These are phyloP conservation scores for Acyrthosiphon pisum DNA, from an alignment of 1,140 invertebrate species.

Conservation along the genomic window DNA sequence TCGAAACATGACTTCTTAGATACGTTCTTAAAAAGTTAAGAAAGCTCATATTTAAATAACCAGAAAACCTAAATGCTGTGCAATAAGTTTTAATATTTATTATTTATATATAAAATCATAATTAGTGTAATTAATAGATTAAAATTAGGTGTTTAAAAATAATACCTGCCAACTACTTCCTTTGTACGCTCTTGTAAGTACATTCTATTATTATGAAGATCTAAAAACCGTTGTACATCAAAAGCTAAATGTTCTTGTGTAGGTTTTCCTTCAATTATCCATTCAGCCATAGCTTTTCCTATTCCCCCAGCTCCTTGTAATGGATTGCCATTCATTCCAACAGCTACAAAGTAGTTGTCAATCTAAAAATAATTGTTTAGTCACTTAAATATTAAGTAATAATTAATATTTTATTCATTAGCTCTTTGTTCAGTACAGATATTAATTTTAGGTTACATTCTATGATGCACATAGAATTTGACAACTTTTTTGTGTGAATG, in stretches of 20 bases:
- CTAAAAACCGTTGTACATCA: slow-evolving; percentile 79
- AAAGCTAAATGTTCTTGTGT: slow-evolving; percentile 72
- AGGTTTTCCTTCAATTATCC: slow-evolving; percentile 75
- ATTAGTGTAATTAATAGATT: neutral
- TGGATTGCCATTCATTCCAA: slow-evolving; percentile 74
- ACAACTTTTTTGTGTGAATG: too few species aligned
- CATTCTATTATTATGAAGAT: slow-evolving; percentile 79
- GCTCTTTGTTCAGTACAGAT: neutral
- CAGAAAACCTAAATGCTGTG: too few species aligned
- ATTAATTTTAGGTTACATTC: neutral
- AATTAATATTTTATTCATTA: neutral
- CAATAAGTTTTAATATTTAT: neutral
- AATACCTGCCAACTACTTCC: slow-evolving; percentile 75
- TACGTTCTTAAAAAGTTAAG: neutral
- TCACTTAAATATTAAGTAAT: neutral
- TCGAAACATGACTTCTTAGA: too few species aligned
- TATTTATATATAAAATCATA: neutral
- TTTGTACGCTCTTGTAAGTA: slow-evolving; percentile 77
- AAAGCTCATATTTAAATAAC: neutral
- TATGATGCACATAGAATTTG: neutral
- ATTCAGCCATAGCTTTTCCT: slow-evolving; percentile 77
- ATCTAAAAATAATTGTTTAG: slow-evolving; percentile 61
- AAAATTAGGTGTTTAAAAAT: neutral
- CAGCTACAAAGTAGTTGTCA: slow-evolving; percentile 83
- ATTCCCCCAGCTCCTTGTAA: slow-evolving; percentile 76